These are phyloP conservation scores for Epizoanthus rinbou DNA, from an alignment of 92 coral and sea anemone species.

Conservation along the genomic window DNA sequence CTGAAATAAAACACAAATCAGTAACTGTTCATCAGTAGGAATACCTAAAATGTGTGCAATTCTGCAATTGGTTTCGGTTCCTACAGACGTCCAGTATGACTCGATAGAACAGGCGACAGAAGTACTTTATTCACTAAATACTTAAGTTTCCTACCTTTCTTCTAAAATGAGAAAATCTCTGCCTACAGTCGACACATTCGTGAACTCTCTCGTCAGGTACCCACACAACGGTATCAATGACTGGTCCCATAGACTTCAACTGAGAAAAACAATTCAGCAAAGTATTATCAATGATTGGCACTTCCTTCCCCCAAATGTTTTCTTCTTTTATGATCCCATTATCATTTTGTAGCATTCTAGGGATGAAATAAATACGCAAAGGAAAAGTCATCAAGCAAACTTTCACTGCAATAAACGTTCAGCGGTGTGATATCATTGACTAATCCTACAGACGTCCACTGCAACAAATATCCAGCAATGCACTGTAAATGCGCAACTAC, in stretches of 20 bases:
- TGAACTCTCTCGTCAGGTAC: conserved; percentile 95
- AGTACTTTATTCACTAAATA: too few relatives aligned
- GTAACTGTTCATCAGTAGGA: too few relatives aligned
- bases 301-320: too few relatives aligned
- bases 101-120: too few relatives aligned
- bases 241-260: conserved; percentile 23
- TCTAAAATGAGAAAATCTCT: conserved; percentile 87
- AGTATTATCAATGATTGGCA: background rate
- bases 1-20: too few relatives aligned
- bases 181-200: conserved; percentile 94
- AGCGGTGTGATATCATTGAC: conserved; percentile 7
- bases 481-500: background rate
- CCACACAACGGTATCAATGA: conserved; percentile 62
- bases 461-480: background rate
- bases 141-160: conserved; percentile 67
- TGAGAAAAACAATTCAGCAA: background rate
- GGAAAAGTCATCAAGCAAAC: background rate
- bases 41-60: too few relatives aligned
- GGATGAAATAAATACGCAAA: too few relatives aligned
- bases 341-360: too few relatives aligned
- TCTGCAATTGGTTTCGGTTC: too few relatives aligned
- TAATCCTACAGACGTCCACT: conserved; percentile 9
- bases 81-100: too few relatives aligned
- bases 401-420: background rate
- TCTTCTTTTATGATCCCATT: too few relatives aligned